Percentiles rank a stretch among this genome's conserved stretches.
Conservation (phyloP, 2,113 vertebrate species). For the Phaethornis superciliosus region DNA sequence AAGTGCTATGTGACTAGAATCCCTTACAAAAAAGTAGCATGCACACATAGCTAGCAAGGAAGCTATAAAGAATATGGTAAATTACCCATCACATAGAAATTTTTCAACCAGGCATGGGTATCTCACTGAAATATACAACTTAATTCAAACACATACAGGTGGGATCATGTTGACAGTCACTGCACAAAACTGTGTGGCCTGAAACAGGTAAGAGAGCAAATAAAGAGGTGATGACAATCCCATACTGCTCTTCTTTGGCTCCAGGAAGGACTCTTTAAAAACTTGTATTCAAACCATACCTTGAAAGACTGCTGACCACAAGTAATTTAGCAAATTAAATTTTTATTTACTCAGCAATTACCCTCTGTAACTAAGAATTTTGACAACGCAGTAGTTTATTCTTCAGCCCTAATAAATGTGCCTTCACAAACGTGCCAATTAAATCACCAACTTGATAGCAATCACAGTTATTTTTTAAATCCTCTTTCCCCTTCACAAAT, state of each 20-base stretch:
- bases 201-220: background rate
- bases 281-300: background rate
- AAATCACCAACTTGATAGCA: background rate
- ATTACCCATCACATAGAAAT: background rate
- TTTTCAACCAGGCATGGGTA: background rate
- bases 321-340: background rate
- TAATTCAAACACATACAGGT: background rate
- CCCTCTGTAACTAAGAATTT: background rate
- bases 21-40: background rate
- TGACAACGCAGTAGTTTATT: background rate
- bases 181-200: background rate
- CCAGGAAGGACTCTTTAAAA: background rate
- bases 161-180: background rate
- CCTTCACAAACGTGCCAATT: background rate
- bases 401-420: background rate
- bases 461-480: background rate
- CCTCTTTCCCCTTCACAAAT: background rate
- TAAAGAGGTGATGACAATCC: background rate
- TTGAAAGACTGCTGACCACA: background rate
- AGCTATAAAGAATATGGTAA: background rate
- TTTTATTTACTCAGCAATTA: background rate
- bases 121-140: background rate
- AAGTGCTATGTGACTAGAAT: background rate
- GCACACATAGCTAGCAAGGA: background rate
- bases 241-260: background rate